Evolutionary conservation across 1,140 invertebrate species (phyloP).

Genomic region (Drosophila quadrilineata): DNA sequence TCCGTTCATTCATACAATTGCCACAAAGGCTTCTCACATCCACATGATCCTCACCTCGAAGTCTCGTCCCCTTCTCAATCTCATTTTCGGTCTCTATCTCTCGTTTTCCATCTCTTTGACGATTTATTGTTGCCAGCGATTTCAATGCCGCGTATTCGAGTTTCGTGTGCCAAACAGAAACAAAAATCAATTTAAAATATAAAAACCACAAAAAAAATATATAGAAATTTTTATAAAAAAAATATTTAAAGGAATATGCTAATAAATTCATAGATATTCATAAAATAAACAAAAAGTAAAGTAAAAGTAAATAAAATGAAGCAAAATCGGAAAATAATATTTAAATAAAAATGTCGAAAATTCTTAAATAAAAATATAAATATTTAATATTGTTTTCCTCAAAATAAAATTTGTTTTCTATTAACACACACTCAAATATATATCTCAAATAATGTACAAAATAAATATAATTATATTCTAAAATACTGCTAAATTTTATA

Average conservation of each 20-base stretch:
- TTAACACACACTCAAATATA: too few species aligned
- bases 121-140: slow-evolving; percentile 32
- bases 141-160: slow-evolving; percentile 52
- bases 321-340: too few species aligned
- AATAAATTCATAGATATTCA: background rate
- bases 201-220: slow-evolving; percentile 18
- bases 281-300: too few species aligned
- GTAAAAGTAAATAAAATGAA: too few species aligned
- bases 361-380: too few species aligned
- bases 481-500: too few species aligned
- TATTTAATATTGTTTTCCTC: too few species aligned
- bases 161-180: slow-evolving; percentile 35
- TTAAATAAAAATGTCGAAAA: too few species aligned
- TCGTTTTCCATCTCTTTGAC: background rate
- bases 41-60: slow-evolving; percentile 2
- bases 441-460: too few species aligned
- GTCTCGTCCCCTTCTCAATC: background rate
- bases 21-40: slow-evolving; percentile 24
- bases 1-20: slow-evolving; percentile 46
- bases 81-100: background rate
- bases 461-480: too few species aligned
- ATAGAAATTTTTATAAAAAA: background rate
- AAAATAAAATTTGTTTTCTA: too few species aligned
- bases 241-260: background rate
- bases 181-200: slow-evolving; percentile 26